A percentile compares a stretch with the other conserved stretches of the same genome.
Conservation (phyloP, 2,888 invertebrate genomes). For the Plebejus anna region DNA sequence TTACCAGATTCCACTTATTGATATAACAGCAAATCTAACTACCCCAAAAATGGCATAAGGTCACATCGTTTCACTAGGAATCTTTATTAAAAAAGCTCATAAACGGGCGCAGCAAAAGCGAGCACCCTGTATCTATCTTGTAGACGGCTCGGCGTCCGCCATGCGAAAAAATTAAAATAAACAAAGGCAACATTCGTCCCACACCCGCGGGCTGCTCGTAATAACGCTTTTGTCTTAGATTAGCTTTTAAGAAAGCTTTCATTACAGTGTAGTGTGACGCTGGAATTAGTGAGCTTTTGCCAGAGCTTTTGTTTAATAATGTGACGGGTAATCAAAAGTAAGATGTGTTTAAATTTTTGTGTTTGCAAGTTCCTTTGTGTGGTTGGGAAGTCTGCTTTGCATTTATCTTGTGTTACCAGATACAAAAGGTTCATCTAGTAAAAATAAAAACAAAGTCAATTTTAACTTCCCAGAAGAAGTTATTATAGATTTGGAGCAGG, state of each 20-base stretch:
- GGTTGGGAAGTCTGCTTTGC: background rate
- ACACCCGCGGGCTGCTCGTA: slow-evolving; percentile 65
- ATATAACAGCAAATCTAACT: background rate
- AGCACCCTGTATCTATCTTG: slow-evolving; percentile 52
- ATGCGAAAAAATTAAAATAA: slow-evolving; percentile 77
- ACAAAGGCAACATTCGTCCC: slow-evolving; percentile 70
- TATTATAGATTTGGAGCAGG: too few relatives aligned
- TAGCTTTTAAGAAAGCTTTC: slow-evolving; percentile 73
- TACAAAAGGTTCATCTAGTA: too few relatives aligned
- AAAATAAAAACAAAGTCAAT: too few relatives aligned
- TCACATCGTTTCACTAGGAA: background rate
- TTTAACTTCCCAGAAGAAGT: too few relatives aligned
- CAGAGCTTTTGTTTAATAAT: slow-evolving; percentile 32
- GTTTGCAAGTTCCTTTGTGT: background rate
- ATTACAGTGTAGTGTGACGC: slow-evolving; percentile 46
- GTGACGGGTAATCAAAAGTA: slow-evolving; percentile 31
- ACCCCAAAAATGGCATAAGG: background rate
- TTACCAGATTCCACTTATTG: too few relatives aligned
- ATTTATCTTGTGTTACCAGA: background rate
- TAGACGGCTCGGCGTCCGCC: slow-evolving; percentile 53
- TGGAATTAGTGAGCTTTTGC: slow-evolving; percentile 42
- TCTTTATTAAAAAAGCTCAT: background rate
- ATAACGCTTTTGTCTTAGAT: slow-evolving; percentile 78
- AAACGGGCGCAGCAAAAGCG: background rate
- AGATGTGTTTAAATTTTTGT: slow-evolving; percentile 4